Evolutionary conservation across 2,797 vertebrate species (phyloP).

Genomic region (Tachyglossus aculeatus): DNA sequence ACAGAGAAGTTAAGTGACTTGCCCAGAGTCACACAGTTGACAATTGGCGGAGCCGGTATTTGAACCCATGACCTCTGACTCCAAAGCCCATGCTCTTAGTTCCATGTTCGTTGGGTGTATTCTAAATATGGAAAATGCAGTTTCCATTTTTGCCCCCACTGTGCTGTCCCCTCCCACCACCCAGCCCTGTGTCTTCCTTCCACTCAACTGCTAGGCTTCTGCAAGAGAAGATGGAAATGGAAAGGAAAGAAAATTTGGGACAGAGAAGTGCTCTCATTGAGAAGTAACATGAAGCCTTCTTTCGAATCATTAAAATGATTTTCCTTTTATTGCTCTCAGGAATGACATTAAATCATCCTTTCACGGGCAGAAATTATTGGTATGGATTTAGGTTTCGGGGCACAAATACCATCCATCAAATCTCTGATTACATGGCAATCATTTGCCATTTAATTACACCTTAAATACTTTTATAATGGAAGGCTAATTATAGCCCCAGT

Average conservation of each 20-base stretch:
- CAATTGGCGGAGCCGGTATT: too few relatives aligned
- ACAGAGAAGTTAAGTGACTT: too few relatives aligned
- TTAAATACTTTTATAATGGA: slow-evolving; percentile 57
- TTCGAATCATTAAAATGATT: not conserved
- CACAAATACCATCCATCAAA: slow-evolving; percentile 52
- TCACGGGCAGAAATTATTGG: slow-evolving; percentile 43
- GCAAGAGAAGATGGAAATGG: not conserved
- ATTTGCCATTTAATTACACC: slow-evolving; percentile 58
- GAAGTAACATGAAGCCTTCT: too few relatives aligned
- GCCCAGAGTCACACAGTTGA: too few relatives aligned
- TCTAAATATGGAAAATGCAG: too few relatives aligned
- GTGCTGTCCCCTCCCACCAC: too few relatives aligned
- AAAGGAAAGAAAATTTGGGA: not conserved
- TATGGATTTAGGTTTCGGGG: slow-evolving; percentile 59
- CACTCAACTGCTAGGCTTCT: not conserved
- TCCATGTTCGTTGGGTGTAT: too few relatives aligned
- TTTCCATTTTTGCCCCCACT: too few relatives aligned
- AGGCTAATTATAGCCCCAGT: slow-evolving; percentile 62
- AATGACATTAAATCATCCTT: slow-evolving; percentile 39
- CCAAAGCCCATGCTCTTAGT: too few relatives aligned
- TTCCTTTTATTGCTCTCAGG: slow-evolving; percentile 1
- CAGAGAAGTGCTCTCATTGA: not conserved
- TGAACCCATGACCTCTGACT: too few relatives aligned
- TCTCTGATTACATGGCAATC: slow-evolving; percentile 41
- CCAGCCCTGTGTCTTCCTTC: too few relatives aligned